phyloP scores from a whole-genome alignment of 2,113 vertebrate species.

The Morone chrysops region DNA sequence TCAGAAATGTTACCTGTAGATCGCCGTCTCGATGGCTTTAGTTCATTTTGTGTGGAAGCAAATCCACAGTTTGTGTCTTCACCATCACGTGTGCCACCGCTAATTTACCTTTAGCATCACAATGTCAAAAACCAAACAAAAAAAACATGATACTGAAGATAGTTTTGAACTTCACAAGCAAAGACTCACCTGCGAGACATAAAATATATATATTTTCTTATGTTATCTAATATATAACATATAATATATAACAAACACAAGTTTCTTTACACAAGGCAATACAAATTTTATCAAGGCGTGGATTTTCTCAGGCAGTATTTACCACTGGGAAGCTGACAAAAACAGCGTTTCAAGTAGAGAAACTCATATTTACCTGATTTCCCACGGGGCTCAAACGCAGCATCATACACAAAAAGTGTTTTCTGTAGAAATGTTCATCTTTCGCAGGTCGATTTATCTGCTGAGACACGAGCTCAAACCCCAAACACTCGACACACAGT shows the following conservation, averaged over 20 bases:
- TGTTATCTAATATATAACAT: background rate
- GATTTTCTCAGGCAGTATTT: conserved; percentile 27
- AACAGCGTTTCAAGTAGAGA: conserved; percentile 37
- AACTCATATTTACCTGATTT: conserved; percentile 71
- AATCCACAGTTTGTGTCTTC: background rate
- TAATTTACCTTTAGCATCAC: background rate
- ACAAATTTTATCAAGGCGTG: conserved; percentile 35
- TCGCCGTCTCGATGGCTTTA: no score
- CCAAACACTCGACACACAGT: conserved; percentile 7
- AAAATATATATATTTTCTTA: background rate
- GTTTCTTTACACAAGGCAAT: conserved; percentile 1
- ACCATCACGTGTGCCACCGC: no score
- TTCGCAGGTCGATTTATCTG: conserved; percentile 62
- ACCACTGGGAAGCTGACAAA: conserved; percentile 17
- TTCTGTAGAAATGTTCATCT: conserved; percentile 47
- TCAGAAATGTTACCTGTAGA: no score
- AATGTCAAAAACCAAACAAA: background rate
- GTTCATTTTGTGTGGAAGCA: no score
- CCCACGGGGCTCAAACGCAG: conserved; percentile 48
- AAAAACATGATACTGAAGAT: background rate
- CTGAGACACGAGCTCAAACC: conserved; percentile 42
- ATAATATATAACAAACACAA: background rate
- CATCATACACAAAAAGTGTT: conserved; percentile 49
- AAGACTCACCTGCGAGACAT: background rate
- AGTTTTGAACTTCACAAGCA: background rate